Conservation (phyloP, 53 echinoderm and acorn worm species). For the Stichopus horrens region DNA sequence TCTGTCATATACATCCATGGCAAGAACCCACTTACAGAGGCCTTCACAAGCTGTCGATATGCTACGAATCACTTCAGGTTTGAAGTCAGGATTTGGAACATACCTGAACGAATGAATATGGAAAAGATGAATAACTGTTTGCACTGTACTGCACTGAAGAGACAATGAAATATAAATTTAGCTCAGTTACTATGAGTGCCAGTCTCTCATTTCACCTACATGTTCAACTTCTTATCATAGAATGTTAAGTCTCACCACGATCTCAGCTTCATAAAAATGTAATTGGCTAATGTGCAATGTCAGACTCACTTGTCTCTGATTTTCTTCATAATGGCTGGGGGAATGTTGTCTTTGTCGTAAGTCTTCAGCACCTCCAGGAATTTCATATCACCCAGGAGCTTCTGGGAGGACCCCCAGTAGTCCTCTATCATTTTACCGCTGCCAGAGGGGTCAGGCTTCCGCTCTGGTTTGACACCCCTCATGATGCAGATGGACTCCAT, state of each 20-base stretch:
- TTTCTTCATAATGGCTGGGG: slow-evolving; percentile 89
- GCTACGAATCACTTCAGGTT: slow-evolving; percentile 86
- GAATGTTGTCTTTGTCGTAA: slow-evolving; percentile 94
- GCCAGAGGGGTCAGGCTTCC: slow-evolving; percentile 92
- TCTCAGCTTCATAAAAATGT: too few relatives aligned
- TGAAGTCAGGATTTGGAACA: slow-evolving; percentile 97
- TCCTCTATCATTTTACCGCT: slow-evolving; percentile 98
- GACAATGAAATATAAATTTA: too few relatives aligned
- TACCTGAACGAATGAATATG: slow-evolving; percentile 56
- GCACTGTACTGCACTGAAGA: too few relatives aligned
- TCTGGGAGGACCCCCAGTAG: slow-evolving; percentile 98
- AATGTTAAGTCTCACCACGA: too few relatives aligned
- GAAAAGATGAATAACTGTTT: neutral
- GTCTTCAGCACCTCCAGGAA: slow-evolving; percentile 89
- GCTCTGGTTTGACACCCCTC: slow-evolving; percentile 88
- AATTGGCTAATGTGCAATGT: too few relatives aligned
- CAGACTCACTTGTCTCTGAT: slow-evolving; percentile 84
- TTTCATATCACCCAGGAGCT: slow-evolving; percentile 97
- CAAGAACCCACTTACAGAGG: slow-evolving; percentile 95
- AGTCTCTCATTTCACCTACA: too few relatives aligned
- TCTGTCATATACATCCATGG: slow-evolving; percentile 96
- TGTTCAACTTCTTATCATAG: too few relatives aligned
- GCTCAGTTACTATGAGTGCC: too few relatives aligned
- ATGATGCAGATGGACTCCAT: slow-evolving; percentile 97
- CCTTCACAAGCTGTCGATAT: slow-evolving; percentile 96